A percentile compares a stretch with the other conserved stretches of the same genome.
These are phyloP conservation scores for Sesia apiformis DNA, from an alignment of 2,888 invertebrate species.

Conservation along the genomic window DNA sequence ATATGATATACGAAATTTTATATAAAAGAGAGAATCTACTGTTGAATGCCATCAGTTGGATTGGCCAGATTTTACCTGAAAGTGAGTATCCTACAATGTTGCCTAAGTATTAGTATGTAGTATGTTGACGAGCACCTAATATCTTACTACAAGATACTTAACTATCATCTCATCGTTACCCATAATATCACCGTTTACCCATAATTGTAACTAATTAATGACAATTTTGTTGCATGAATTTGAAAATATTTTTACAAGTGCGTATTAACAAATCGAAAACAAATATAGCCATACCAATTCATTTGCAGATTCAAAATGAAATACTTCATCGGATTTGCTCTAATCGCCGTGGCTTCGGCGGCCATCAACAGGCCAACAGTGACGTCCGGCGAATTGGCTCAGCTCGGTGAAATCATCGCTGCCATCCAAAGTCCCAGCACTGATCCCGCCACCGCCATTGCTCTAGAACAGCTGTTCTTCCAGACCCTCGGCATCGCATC, in stretches of 20 bases:
- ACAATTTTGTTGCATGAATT: too few relatives aligned
- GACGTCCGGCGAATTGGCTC: slow-evolving; percentile 28
- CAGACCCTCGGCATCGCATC: slow-evolving; percentile 15
- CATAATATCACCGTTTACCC: too few relatives aligned
- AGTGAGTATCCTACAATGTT: neutral
- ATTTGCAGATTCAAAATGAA: slow-evolving; percentile 34
- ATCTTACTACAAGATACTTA: too few relatives aligned
- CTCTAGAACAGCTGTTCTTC: slow-evolving; percentile 17
- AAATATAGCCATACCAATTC: neutral
- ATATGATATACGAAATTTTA: neutral
- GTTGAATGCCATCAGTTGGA: slow-evolving; percentile 1
- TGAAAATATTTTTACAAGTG: too few relatives aligned
- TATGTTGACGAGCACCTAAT: slow-evolving; percentile 15
- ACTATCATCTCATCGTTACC: too few relatives aligned
- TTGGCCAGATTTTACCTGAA: neutral
- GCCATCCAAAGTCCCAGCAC: slow-evolving; percentile 21
- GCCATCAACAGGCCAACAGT: slow-evolving; percentile 29
- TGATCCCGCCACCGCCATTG: slow-evolving; percentile 35
- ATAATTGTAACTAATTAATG: too few relatives aligned
- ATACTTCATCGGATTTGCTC: slow-evolving; percentile 37
- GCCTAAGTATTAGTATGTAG: neutral
- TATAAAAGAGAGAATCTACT: neutral
- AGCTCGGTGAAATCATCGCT: slow-evolving; percentile 23
- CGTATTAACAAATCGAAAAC: neutral
- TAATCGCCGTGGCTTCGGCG: slow-evolving; percentile 33